Evolutionary conservation across 2,113 vertebrate species (phyloP).

Genomic region (Chaetops frenatus): DNA sequence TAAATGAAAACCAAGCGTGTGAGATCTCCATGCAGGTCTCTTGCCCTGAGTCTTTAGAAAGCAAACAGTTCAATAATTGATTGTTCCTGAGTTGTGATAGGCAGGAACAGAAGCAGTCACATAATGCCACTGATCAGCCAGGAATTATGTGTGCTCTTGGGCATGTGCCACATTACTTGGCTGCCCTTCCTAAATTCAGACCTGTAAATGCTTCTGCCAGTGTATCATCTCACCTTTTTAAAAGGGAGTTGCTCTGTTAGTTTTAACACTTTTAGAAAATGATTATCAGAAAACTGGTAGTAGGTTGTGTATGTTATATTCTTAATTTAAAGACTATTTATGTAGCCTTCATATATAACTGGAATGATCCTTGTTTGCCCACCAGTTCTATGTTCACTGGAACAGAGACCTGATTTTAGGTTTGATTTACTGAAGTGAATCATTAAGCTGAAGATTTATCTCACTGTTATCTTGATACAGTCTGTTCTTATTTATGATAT

Average conservation of each 20-base stretch:
- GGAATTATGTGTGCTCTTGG: neutral
- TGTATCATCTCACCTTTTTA: neutral
- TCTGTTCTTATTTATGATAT: neutral
- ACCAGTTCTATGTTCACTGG: neutral
- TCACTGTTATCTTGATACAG: neutral
- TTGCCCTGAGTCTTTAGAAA: neutral
- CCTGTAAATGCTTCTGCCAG: neutral
- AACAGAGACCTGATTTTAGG: neutral
- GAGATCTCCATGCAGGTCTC: neutral
- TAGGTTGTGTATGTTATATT: neutral
- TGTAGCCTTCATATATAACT: neutral
- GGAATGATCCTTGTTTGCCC: neutral
- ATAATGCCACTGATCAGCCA: neutral
- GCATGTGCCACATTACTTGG: neutral
- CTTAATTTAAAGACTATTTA: neutral
- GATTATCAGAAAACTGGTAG: neutral
- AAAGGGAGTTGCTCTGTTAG: neutral
- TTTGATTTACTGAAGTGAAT: neutral
- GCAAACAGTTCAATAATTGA: neutral
- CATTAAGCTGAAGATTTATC: neutral
- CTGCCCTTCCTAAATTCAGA: neutral
- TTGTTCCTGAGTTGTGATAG: neutral
- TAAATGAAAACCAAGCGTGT: neutral
- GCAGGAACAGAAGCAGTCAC: constrained; percentile 8
- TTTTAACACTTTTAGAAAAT: neutral